Evolutionary conservation across 2,888 invertebrate genomes (phyloP).

Genomic region (Ornithoptera alexandrae): DNA sequence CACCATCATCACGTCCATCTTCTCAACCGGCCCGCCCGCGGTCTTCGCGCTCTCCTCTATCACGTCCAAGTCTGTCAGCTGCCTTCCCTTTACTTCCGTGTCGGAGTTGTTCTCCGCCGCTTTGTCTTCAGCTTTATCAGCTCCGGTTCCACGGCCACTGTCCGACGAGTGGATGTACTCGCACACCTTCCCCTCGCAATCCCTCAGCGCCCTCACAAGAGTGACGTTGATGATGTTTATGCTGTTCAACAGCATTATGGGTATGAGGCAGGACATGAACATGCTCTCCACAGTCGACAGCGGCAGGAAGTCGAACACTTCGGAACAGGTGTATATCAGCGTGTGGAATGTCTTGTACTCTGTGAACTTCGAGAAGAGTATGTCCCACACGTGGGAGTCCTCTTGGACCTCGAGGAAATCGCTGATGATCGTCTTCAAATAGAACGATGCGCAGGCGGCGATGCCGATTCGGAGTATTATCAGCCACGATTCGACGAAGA

Average conservation of each 20-base stretch:
- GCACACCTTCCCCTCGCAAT: not conserved
- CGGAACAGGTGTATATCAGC: conserved; percentile 87
- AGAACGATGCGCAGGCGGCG: conserved; percentile 48
- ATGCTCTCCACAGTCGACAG: conserved; percentile 74
- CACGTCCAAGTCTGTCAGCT: conserved; percentile 43
- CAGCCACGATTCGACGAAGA: conserved; percentile 54
- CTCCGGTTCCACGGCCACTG: conserved; percentile 30
- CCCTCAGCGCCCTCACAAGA: not conserved
- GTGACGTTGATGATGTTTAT: conserved; percentile 30
- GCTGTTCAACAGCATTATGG: conserved; percentile 40
- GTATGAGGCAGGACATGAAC: conserved; percentile 59
- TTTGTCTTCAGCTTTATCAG: conserved; percentile 72
- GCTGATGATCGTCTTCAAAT: conserved; percentile 64
- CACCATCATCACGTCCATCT: conserved; percentile 37
- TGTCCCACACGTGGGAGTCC: conserved; percentile 85
- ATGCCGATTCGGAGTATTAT: conserved; percentile 50
- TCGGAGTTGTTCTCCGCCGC: conserved; percentile 77
- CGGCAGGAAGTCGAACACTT: conserved; percentile 87
- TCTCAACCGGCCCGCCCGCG: conserved; percentile 37
- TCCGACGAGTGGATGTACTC: not conserved
- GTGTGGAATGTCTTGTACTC: conserved; percentile 85
- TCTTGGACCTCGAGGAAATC: conserved; percentile 63
- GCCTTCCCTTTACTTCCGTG: conserved; percentile 49
- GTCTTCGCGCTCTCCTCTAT: conserved; percentile 43
- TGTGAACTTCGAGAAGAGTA: conserved; percentile 85